Evolutionary conservation across 2,113 vertebrate genomes (phyloP), one percentile per base, ranked within the genome.

Genomic region (Oncorhynchus kisutch): DNA sequence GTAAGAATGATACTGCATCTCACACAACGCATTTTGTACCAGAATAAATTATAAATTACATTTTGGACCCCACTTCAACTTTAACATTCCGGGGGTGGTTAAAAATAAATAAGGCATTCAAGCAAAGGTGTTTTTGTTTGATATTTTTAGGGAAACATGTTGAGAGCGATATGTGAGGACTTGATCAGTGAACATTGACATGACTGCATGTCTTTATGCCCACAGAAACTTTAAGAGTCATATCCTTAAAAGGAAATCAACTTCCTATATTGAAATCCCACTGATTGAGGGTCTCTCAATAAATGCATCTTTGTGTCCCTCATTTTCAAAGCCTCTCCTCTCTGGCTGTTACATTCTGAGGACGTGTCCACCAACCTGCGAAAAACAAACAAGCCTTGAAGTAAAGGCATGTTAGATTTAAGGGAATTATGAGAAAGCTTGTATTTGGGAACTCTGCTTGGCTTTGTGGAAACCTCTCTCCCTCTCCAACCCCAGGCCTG

Each of bases 51-150:
- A 6, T 6, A 1, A 57, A 22, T 16, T 24, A 20, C 49, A 2
- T 74, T 81, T 74, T 79, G 45, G 77, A 74, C 83, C 79, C 74
- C 29, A 64, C 79, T 75, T 13, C 72, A 62, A 62, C 59, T 62
- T 62, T 62, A 62, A 62, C 59, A 62, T 62, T 62, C 20, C 9
- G n/a, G 57, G 77, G 79, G 79, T 34, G 67, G 73, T 67, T n/a
- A 65, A 59, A 69, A 59, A 7, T 2, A 64, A 67, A 49, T 45
- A 59, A 31, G 29, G n/a, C 77, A 45, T 72, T 77, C 13, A 54
- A 18, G 51, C 3, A 48, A 9, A 71, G 1, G n/a, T n/a, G 13
- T 22, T 62, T 57, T 57, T 13, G 16, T 20, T 57, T 18, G 0
- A 57, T 57, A 16, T 62, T 62, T 24, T 24, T 22, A 22, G n/a